Evolutionary conservation across 2,888 invertebrate genomes (phyloP).

Genomic region (Phasia obesa): DNA sequence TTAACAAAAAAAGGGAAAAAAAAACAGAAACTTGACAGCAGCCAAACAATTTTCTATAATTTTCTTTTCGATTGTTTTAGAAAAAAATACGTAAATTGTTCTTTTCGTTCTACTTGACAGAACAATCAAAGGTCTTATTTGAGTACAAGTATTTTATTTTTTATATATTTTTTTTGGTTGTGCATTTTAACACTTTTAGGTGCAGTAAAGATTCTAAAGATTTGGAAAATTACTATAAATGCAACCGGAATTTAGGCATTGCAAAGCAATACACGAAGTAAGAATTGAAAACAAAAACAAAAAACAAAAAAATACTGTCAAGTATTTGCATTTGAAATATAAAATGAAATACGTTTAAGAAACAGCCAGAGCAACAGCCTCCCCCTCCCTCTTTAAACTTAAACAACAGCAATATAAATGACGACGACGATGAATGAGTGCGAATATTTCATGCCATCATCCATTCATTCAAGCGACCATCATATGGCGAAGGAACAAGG

Average conservation of each 20-base stretch:
- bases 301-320: conserved; percentile 28
- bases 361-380: conserved; percentile 51
- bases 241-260: conserved; percentile 69
- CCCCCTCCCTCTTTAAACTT: conserved; percentile 24
- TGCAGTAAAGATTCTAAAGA: conserved; percentile 58
- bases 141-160: conserved; percentile 31
- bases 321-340: conserved; percentile 64
- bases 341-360: conserved; percentile 41
- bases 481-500: conserved; percentile 55
- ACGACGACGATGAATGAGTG: conserved; percentile 40
- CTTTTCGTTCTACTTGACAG: conserved; percentile 66
- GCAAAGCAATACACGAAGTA: conserved; percentile 59
- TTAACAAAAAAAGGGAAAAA: background rate
- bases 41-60: conserved; percentile 70
- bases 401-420: conserved; percentile 42
- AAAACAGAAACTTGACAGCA: conserved; percentile 31
- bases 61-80: conserved; percentile 70
- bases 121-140: conserved; percentile 70
- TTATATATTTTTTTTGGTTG: conserved; percentile 10
- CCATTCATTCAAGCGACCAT: conserved; percentile 45
- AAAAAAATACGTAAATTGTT: conserved; percentile 60
- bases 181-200: conserved; percentile 58
- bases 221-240: conserved; percentile 71
- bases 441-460: conserved; percentile 50
- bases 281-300: background rate